Percentiles rank a stretch among this genome's conserved stretches.
Evolutionary conservation across 1,140 invertebrate species (phyloP).

Genomic region (Caenorhabditis inopinata): DNA sequence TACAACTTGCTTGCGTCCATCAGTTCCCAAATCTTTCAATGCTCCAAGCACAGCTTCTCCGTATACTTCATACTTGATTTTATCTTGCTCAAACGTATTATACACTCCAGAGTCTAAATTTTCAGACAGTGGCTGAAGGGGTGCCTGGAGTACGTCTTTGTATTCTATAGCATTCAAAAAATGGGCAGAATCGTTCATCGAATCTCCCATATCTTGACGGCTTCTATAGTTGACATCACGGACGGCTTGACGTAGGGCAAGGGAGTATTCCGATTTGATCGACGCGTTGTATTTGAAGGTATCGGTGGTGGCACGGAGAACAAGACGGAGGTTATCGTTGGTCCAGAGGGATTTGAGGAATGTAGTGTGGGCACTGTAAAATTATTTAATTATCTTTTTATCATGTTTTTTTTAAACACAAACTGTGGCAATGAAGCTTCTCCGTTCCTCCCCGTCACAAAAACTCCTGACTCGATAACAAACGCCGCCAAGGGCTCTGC

Average conservation of each 20-base stretch:
- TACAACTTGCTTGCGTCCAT: constrained; percentile 65
- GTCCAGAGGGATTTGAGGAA: constrained; percentile 24
- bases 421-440: constrained; percentile 27
- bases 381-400: background rate
- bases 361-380: background rate
- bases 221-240: background rate
- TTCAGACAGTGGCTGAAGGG: constrained; percentile 81
- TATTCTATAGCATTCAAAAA: background rate
- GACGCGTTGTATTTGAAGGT: background rate
- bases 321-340: background rate
- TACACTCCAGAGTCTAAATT: constrained; percentile 94
- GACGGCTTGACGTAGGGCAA: background rate
- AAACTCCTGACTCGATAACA: constrained; percentile 21
- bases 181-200: background rate
- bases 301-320: background rate
- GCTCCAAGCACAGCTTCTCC: constrained; percentile 74
- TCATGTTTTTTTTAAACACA: background rate
- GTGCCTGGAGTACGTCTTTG: constrained; percentile 41
- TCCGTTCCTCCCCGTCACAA: background rate
- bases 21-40: constrained; percentile 50
- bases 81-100: constrained; percentile 97
- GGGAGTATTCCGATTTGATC: background rate
- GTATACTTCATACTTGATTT: constrained; percentile 86
- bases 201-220: background rate
- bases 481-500: constrained; percentile 54